These are phyloP conservation scores for Drosophila asahinai DNA, from an alignment of 1,140 invertebrate genomes.

Conservation along the genomic window DNA sequence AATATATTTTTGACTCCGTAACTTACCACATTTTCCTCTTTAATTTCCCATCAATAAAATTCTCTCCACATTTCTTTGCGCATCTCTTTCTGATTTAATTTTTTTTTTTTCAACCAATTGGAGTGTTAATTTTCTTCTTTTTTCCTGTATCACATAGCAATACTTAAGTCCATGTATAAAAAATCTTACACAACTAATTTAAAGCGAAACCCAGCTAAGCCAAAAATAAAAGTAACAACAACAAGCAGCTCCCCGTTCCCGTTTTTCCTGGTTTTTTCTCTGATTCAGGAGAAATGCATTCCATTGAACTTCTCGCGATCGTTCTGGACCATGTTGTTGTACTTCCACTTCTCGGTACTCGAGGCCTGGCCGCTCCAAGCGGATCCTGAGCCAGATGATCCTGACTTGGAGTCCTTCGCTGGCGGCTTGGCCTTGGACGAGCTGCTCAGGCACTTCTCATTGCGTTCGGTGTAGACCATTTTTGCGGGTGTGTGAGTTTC, in stretches of 20 bases:
- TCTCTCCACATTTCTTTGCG: constrained; percentile 34
- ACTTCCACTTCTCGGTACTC: constrained; percentile 79
- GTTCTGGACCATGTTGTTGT: constrained; percentile 80
- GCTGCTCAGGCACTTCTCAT: constrained; percentile 62
- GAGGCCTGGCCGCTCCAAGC: constrained; percentile 69
- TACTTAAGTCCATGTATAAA: constrained; percentile 32
- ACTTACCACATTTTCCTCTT: no score
- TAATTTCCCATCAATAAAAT: background rate
- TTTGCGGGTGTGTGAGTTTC: constrained; percentile 23
- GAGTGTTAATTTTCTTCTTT: constrained; percentile 1
- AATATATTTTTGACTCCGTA: no score
- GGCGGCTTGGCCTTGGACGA: constrained; percentile 45
- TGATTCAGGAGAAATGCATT: constrained; percentile 72
- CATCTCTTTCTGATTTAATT: constrained; percentile 40
- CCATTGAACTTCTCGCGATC: constrained; percentile 79
- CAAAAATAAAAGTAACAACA: constrained; percentile 47
- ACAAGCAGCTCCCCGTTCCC: constrained; percentile 29
- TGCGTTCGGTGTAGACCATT: constrained; percentile 82
- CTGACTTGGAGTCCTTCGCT: constrained; percentile 15
- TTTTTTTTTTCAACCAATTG: constrained; percentile 37
- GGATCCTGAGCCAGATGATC: constrained; percentile 4
- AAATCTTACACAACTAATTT: constrained; percentile 31
- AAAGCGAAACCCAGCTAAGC: constrained; percentile 39
- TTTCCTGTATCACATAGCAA: constrained; percentile 32
- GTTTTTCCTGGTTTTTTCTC: background rate